phyloP scores from a whole-genome alignment of 2,113 vertebrate genomes.

The Nannobrachium achirus region DNA sequence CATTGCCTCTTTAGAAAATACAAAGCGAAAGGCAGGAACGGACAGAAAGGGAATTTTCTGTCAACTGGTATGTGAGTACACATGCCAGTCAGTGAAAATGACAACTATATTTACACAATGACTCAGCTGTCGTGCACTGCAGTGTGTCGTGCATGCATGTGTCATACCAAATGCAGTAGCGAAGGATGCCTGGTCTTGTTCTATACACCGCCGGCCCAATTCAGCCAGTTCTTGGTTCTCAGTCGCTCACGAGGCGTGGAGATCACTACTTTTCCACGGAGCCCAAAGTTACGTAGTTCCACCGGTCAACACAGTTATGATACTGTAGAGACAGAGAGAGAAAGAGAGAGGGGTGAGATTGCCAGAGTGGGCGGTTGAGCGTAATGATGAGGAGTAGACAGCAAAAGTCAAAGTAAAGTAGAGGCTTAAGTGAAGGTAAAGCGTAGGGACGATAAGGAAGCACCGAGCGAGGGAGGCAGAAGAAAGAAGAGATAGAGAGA shows the following conservation, averaged over 20 bases:
- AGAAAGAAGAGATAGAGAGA: background rate
- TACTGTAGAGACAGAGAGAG: constrained; percentile 18
- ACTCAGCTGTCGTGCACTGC: constrained; percentile 52
- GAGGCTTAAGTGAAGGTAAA: background rate
- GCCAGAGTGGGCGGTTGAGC: too few species aligned
- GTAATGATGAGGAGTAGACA: too few species aligned
- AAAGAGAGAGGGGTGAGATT: background rate
- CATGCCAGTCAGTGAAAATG: constrained; percentile 41
- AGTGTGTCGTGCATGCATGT: background rate
- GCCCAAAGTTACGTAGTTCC: constrained; percentile 29
- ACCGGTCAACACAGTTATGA: constrained; percentile 51
- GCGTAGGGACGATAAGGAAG: background rate
- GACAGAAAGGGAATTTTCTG: too few species aligned
- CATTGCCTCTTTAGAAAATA: too few species aligned
- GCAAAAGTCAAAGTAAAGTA: too few species aligned
- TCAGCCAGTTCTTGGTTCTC: constrained; percentile 17
- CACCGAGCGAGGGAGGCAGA: background rate
- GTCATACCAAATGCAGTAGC: too few species aligned
- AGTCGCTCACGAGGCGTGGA: constrained; percentile 29
- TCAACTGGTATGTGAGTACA: constrained; percentile 48
- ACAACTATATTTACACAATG: constrained; percentile 48
- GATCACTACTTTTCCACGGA: constrained; percentile 47
- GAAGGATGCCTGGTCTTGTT: too few species aligned
- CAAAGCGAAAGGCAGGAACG: too few species aligned
- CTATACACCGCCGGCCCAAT: constrained; percentile 7